Percentiles rank a stretch among this genome's conserved stretches.
Evolutionary conservation across 2,113 vertebrate genomes (phyloP).

Genomic region (Grammomys surdaster): DNA sequence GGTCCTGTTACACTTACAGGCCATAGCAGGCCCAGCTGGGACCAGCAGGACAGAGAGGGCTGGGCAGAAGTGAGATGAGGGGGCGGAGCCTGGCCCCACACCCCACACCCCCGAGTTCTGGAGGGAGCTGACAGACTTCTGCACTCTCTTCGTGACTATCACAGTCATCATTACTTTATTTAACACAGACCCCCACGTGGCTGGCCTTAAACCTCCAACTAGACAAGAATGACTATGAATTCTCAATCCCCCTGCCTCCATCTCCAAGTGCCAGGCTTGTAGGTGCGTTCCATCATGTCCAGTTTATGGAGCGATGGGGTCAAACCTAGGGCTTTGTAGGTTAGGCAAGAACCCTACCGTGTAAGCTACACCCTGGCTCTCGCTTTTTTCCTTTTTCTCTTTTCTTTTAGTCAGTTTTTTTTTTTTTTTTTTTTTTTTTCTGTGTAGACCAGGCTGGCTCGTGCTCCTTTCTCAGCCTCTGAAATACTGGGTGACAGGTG

Average conservation of each 20-base stretch:
- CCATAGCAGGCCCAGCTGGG: conserved; percentile 61
- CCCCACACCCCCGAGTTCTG: not conserved
- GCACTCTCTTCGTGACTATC: rapidly evolving
- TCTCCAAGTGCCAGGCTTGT: not conserved
- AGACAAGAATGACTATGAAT: not conserved
- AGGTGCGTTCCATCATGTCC: not conserved
- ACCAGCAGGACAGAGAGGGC: not conserved
- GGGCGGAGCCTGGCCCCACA: not conserved
- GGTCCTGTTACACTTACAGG: rapidly evolving
- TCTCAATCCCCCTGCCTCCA: not conserved
- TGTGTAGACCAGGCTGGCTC: not conserved
- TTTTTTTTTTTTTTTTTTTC: too few species aligned
- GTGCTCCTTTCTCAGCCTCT: not conserved
- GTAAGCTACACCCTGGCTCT: not conserved
- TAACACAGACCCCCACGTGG: not conserved
- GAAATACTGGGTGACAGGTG: not conserved
- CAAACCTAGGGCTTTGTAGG: not conserved
- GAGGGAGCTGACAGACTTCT: not conserved
- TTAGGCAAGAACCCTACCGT: not conserved
- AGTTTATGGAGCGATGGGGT: not conserved
- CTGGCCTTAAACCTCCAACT: not conserved
- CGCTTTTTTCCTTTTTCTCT: rapidly evolving
- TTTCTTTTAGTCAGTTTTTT: not conserved
- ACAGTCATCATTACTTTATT: not conserved
- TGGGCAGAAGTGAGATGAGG: not conserved